Base-by-base conservation (phyloP, 2,797 vertebrate genomes). In the Crenichthys baileyi region DNA sequence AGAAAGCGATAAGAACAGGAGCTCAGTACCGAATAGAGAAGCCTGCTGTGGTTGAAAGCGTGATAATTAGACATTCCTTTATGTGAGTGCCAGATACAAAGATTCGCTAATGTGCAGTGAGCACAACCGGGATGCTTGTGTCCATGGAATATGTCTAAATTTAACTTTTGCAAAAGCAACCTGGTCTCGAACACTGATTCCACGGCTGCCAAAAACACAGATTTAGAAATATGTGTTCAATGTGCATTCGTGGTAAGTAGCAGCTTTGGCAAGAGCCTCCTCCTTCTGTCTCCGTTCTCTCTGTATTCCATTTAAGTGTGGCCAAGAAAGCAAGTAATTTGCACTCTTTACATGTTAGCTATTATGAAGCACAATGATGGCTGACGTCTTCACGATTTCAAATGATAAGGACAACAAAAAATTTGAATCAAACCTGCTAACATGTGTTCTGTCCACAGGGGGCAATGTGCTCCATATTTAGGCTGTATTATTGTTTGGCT, bases 21-120 rank as follows among this genome's bases (percentile, higher is more conserved):
- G 90, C 83, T 89, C 87, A 80, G 83, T 71, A 83, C 84, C 11
- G 90, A 91, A 91, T 81, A 83, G 86, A 90, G 86, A 85, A 86
- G 86, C 82, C 86, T 73, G 74, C 83, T 92, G 89, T 61, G 86
- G 86, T 76, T 92, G 90, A 92, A 92, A 90, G 92, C 88, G 77
- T 93, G 91, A 91, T 94, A 94, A 94, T 94, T 93, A 94, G 87
- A 89, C 90, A 91, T 90, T 92, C 89, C 91, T 93, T 93, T 95
- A 86, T 91, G 80, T 22, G 82, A 26, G 88, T 87, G 92, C 92
- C 94, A 94, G 89, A 88, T 87, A 91, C 89, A 89, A 88, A 88
- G 91, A 90, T 92, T 82, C 86, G 81, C 85, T 90, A 86, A 93
- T 89, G 87, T 92, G 85, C 80, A 83, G 78, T 72, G 79, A 91